Evolutionary conservation across 2,113 vertebrate species (phyloP), one percentile per base, ranked within the genome.

Genomic region (Entelurus aequoreus): DNA sequence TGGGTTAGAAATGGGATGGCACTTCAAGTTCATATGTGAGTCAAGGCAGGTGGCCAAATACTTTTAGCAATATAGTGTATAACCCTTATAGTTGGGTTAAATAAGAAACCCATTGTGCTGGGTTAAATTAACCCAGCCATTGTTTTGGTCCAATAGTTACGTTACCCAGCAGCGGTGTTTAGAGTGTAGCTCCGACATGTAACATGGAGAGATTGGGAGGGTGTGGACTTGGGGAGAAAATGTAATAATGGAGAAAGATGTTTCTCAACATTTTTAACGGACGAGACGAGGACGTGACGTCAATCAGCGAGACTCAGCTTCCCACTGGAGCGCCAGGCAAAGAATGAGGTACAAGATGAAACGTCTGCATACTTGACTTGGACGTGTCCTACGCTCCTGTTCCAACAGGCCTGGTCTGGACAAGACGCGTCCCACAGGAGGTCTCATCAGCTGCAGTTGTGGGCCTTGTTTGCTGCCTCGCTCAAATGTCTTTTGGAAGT

Each of bases 381-480:
- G 37, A 36, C 51, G 65, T 9, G 49, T 12, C 8, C 7, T 36
- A 47, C 63, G 60, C 66, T 68, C 75, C 59, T 82, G 77, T 84
- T 53, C 70, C n/a, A 62, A 85, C 78, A 83, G 65, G 76, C 70
- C 60, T 70, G 53, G 61, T 71, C 58, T 67, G 66, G 54, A 63
- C 14, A 80, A 35, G 56, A 46, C 14, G 73, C 73, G 77, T 80
- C 73, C 81, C 70, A 61, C 80, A 72, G 67, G 69, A 83, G 66
- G 67, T 71, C 74, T 81, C 62, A 84, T 84, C 79, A 72, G 66
- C 68, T 55, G 1, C 2, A 66, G 54, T 19, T 19, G 19, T 19
- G 19, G 19, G 56, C 69, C 84, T 78, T 79, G 72, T 81, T 79
- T 80, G 62, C 37, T 62, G 60, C 76, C 76, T 76, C 65, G 50